Evolutionary conservation across 2,113 vertebrate species (phyloP), one percentile per base, ranked within the genome.

Genomic region (Stegastes partitus): DNA sequence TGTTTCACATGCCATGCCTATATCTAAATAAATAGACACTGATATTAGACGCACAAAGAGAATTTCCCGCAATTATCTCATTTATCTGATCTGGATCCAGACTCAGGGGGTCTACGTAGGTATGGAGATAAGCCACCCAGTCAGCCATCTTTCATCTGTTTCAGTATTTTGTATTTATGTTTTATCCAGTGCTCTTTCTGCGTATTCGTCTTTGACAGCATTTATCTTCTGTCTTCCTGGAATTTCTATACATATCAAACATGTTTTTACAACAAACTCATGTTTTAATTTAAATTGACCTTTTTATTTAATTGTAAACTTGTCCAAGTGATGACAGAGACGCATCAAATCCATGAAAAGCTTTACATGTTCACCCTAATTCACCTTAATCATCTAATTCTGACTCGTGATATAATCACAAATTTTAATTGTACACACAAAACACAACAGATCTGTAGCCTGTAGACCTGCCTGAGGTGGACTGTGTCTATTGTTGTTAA

Each of bases 21-120:
- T 22, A 22, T 72, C 14, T 25, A 62, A 53, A 70, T 50, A 72
- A 51, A 73, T 11, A 69, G 39, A 42, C 22, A 3, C 42, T 68
- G 72, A 68, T 57, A 62, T 51, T 59, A 73, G 23, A 72, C 8
- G 28, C 49, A 42, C 34, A 34, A 51, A 53, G 25, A 77, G 45
- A 54, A 8, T 78, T 64, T 72, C 28, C 37, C 68, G 10, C 5
- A 51, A 8, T 53, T 54, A 79, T 85, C 72, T 55, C 34, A 31
- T 11, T 68, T 18, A 65, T 78, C 53, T 73, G 61, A 77, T 69
- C 44, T 50, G 55, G 5, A 39, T 56, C 37, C 45, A 73, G 65
- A 70, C 54, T 50, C 28, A 19, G 15, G 19, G 19, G 49, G 55
- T 72, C 44, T 71, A 61, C 50, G 2, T 28, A 15, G 11, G 18